A percentile compares a stretch with the other conserved stretches of the same genome.
Conservation (phyloP, 2,888 invertebrate species). For the Chirona hameri region DNA sequence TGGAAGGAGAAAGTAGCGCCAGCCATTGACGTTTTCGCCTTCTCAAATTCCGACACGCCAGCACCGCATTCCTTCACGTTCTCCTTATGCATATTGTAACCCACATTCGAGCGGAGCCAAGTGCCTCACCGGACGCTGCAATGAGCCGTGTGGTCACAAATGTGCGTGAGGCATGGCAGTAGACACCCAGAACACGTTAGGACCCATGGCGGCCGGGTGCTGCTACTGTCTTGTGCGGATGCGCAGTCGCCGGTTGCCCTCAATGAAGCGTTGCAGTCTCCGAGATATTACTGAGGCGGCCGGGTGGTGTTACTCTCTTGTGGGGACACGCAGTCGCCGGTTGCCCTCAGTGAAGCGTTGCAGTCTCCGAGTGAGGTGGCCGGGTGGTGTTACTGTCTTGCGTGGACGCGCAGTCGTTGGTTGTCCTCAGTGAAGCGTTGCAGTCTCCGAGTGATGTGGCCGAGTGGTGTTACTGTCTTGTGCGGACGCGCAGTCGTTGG, state of each 20-base stretch:
- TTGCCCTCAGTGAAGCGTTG: neutral
- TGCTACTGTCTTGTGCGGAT: neutral
- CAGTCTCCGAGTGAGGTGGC: no score
- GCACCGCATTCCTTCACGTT: neutral
- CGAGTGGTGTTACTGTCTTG: neutral
- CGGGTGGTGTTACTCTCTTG: neutral
- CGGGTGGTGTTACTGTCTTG: neutral
- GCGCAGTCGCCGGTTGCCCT: neutral
- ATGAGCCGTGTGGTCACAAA: no score
- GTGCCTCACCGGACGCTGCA: no score
- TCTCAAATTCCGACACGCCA: neutral
- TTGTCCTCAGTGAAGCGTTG: neutral
- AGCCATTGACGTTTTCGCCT: neutral
- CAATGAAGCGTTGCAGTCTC: neutral
- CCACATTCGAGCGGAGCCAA: neutral
- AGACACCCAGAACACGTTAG: no score
- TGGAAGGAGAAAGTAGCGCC: neutral
- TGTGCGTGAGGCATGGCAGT: no score
- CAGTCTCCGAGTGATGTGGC: no score
- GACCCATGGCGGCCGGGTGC: neutral
- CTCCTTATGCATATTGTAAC: neutral
- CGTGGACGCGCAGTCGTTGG: neutral
- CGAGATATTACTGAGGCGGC: no score
- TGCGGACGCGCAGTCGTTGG: neutral
- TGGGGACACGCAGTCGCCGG: neutral